Percentiles rank a stretch among this genome's conserved stretches.
Conservation (phyloP, 2,113 vertebrate genomes). For the Albula goreensis region DNA sequence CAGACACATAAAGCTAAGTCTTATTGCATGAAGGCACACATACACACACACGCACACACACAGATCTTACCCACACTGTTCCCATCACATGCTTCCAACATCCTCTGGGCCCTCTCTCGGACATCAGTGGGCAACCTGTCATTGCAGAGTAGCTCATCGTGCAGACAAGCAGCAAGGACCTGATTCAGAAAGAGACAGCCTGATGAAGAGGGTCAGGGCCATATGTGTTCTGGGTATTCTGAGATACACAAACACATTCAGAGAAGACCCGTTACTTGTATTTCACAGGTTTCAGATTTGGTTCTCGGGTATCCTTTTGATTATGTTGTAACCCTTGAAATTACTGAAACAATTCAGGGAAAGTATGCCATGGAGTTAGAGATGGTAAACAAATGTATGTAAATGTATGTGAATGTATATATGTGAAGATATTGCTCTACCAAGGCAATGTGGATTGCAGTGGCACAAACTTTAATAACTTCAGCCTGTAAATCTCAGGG, state of each 20-base stretch:
- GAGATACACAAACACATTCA: neutral
- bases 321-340: too few species aligned
- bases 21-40: constrained; percentile 11
- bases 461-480: neutral
- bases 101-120: constrained; percentile 51
- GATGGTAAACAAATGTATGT: too few species aligned
- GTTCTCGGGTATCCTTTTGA: too few species aligned
- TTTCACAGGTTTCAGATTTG: too few species aligned
- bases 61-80: constrained; percentile 61
- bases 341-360: too few species aligned
- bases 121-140: constrained; percentile 56
- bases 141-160: constrained; percentile 59
- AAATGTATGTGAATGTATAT: too few species aligned
- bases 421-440: too few species aligned
- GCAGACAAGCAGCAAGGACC: constrained; percentile 67
- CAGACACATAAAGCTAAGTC: neutral
- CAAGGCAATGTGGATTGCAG: too few species aligned
- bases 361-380: too few species aligned
- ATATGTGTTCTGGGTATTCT: neutral
- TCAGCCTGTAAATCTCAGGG: neutral
- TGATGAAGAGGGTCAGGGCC: neutral
- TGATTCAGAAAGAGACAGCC: constrained; percentile 30
- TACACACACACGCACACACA: neutral
- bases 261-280: neutral
- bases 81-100: constrained; percentile 54